A percentile compares a stretch with the other conserved stretches of the same genome.
These are phyloP conservation scores for Aromia moschata DNA, from an alignment of 2,888 invertebrate species.

Conservation along the genomic window DNA sequence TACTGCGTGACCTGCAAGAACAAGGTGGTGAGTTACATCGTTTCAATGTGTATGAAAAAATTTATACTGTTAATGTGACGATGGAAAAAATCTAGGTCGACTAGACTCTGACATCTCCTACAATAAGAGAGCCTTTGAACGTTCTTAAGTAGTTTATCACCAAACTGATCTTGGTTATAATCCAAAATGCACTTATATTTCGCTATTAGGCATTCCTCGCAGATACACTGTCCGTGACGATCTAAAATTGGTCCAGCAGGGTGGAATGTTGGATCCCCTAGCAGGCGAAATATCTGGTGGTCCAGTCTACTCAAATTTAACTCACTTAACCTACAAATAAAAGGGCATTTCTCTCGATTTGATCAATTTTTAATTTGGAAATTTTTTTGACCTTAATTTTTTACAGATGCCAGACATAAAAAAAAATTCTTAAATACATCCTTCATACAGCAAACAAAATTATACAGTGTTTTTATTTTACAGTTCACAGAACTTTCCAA, in stretches of 20 bases:
- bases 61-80: slow-evolving; percentile 48
- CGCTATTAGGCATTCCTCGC: slow-evolving; percentile 58
- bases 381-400: too few relatives aligned
- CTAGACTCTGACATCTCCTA: slow-evolving; percentile 39
- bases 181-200: slow-evolving; percentile 51
- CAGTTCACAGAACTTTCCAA: too few relatives aligned
- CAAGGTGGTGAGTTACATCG: not conserved
- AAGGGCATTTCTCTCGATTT: too few relatives aligned
- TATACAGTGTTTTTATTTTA: too few relatives aligned
- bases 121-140: slow-evolving; percentile 39
- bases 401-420: too few relatives aligned
- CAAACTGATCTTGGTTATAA: slow-evolving; percentile 36
- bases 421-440: too few relatives aligned
- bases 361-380: too few relatives aligned
- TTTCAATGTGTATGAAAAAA: not conserved
- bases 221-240: slow-evolving; percentile 56
- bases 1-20: slow-evolving; percentile 39
- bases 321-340: slow-evolving; percentile 50
- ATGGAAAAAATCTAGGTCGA: slow-evolving; percentile 49
- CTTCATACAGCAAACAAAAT: too few relatives aligned
- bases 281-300: slow-evolving; percentile 53
- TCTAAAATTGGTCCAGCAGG: slow-evolving; percentile 54
- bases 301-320: slow-evolving; percentile 53
- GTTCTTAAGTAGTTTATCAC: slow-evolving; percentile 34
- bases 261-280: slow-evolving; percentile 51